Evolutionary conservation across 2,888 invertebrate genomes (phyloP).

Genomic region (Eupeodes luniger): DNA sequence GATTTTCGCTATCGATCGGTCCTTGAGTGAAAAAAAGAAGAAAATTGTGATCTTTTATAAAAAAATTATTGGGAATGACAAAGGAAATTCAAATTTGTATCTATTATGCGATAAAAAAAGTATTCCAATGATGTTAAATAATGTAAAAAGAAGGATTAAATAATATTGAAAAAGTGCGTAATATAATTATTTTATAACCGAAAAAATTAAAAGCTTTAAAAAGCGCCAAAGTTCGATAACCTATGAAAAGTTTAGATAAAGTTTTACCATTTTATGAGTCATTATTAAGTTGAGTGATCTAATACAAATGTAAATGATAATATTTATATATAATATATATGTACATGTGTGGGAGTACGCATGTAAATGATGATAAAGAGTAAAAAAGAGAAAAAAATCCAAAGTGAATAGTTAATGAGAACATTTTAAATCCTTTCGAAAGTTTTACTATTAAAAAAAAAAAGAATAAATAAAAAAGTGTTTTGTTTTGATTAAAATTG

Average conservation of each 20-base stretch:
- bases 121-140: background rate
- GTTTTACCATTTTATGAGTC: background rate
- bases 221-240: slow-evolving; percentile 3
- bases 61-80: background rate
- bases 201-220: background rate
- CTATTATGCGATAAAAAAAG: no score
- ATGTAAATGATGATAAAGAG: background rate
- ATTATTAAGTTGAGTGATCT: background rate
- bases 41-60: background rate
- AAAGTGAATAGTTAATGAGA: background rate
- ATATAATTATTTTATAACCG: background rate
- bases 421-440: no score
- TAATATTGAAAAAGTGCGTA: background rate
- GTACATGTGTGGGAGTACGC: no score
- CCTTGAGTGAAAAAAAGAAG: background rate
- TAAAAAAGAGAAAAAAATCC: background rate
- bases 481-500: no score
- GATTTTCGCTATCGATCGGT: background rate
- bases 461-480: no score
- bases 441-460: no score
- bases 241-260: background rate
- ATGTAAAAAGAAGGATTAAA: background rate
- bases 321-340: no score
- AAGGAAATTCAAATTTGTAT: no score
- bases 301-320: background rate